Percentiles rank a stretch among this genome's conserved stretches.
These are phyloP conservation scores for Microcebus ravelobensis DNA, from an alignment of 2,113 vertebrate genomes.

Conservation along the genomic window DNA sequence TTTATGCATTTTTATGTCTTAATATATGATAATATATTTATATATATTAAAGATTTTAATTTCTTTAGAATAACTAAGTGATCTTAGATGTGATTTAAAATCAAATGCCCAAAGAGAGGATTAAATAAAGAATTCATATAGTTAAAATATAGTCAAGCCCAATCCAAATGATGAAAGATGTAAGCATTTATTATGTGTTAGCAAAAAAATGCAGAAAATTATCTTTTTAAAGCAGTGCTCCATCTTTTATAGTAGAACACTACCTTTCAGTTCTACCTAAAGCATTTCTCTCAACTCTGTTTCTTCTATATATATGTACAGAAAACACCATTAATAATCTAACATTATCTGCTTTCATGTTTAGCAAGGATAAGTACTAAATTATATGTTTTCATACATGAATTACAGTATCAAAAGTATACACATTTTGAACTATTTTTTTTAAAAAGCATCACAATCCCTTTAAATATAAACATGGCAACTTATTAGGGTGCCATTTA, in stretches of 20 bases:
- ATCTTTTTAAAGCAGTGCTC: neutral
- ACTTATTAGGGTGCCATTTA: neutral
- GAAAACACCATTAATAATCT: neutral
- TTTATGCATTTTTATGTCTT: neutral
- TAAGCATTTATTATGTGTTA: neutral
- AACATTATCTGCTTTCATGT: neutral
- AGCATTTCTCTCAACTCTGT: neutral
- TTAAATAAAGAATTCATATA: neutral
- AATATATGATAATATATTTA: neutral
- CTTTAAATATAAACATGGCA: conserved; percentile 6
- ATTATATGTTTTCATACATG: neutral
- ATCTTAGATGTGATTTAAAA: neutral
- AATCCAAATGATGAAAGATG: neutral
- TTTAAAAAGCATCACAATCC: neutral
- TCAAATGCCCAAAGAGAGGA: neutral
- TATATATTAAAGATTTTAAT: neutral
- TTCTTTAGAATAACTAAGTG: neutral
- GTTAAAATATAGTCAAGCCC: neutral
- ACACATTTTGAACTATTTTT: neutral
- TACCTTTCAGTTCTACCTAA: neutral
- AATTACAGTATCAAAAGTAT: neutral
- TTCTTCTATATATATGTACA: neutral
- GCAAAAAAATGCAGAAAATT: neutral
- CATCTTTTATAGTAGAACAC: neutral
- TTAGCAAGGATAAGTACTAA: neutral